Percentiles rank a stretch among this genome's conserved stretches.
Evolutionary conservation across 2,888 invertebrate species (phyloP).

Genomic region (Nymphalis urticae): DNA sequence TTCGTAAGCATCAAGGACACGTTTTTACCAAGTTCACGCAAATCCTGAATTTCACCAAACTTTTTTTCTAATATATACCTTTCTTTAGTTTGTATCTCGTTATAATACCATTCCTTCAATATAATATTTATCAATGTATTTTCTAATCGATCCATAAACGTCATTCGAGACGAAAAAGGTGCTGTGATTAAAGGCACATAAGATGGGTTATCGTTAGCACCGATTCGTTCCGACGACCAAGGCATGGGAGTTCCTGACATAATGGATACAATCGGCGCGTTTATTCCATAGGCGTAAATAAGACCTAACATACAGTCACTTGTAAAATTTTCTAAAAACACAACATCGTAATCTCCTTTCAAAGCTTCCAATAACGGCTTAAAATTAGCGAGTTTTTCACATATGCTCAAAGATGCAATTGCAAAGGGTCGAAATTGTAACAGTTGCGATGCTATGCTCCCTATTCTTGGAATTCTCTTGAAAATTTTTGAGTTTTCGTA

Average conservation of each 20-base stretch:
- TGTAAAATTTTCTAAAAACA: constrained; percentile 83
- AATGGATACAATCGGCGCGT: constrained; percentile 80
- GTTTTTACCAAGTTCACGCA: constrained; percentile 77
- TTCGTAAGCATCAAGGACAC: constrained; percentile 81
- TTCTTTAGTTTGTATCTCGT: constrained; percentile 59
- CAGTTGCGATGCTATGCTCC: constrained; percentile 53
- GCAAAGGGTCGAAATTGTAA: constrained; percentile 57
- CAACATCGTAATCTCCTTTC: constrained; percentile 81
- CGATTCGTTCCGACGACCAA: constrained; percentile 74
- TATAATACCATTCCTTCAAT: constrained; percentile 61
- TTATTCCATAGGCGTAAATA: constrained; percentile 74
- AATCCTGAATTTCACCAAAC: constrained; percentile 75
- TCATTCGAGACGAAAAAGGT: constrained; percentile 71
- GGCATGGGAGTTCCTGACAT: constrained; percentile 82
- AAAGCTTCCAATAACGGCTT: constrained; percentile 62
- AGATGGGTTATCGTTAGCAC: constrained; percentile 74
- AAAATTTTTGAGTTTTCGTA: constrained; percentile 54
- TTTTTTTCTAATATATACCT: constrained; percentile 66
- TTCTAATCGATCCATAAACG: constrained; percentile 73
- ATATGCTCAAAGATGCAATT: constrained; percentile 61
- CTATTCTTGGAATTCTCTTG: constrained; percentile 51
- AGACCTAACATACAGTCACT: constrained; percentile 85
- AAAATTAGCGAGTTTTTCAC: constrained; percentile 63
- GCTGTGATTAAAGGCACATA: constrained; percentile 80
- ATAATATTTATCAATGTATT: constrained; percentile 58